phyloP scores from a whole-genome alignment of 2,797 vertebrate species.

The Cyclopterus lumpus region DNA sequence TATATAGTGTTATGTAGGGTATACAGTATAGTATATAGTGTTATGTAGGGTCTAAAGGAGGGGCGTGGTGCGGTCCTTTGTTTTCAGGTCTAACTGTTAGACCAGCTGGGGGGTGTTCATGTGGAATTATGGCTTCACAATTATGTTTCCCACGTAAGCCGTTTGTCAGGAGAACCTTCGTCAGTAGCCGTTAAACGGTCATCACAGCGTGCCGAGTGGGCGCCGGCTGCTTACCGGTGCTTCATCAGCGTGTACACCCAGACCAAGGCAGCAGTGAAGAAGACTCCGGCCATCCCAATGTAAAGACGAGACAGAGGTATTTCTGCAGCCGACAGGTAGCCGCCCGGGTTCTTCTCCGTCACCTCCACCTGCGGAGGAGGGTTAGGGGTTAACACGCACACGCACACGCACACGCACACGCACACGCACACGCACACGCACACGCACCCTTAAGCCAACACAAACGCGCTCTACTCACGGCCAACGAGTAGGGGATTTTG shows the following conservation, averaged over 20 bases:
- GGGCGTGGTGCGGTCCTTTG: no score
- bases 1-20: no score
- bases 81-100: no score
- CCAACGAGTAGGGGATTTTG: conserved; percentile 76
- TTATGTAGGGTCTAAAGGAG: no score
- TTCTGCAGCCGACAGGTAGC: conserved; percentile 86
- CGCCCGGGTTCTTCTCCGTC: conserved; percentile 81
- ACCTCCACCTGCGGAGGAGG: conserved; percentile 81
- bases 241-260: conserved; percentile 89
- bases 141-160: no score
- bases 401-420: accelerated
- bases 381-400: background rate
- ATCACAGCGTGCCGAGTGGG: no score
- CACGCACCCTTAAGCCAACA: no score
- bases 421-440: background rate
- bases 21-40: no score
- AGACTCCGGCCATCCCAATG: conserved; percentile 85
- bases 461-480: conserved; percentile 69
- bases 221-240: conserved; percentile 83
- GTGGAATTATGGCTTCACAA: no score
- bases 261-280: conserved; percentile 83
- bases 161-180: no score
- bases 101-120: no score
- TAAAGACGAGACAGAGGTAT: conserved; percentile 89
- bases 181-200: no score